Conservation (phyloP, 2,113 vertebrate genomes). For the Phalacrocorax carbo region DNA sequence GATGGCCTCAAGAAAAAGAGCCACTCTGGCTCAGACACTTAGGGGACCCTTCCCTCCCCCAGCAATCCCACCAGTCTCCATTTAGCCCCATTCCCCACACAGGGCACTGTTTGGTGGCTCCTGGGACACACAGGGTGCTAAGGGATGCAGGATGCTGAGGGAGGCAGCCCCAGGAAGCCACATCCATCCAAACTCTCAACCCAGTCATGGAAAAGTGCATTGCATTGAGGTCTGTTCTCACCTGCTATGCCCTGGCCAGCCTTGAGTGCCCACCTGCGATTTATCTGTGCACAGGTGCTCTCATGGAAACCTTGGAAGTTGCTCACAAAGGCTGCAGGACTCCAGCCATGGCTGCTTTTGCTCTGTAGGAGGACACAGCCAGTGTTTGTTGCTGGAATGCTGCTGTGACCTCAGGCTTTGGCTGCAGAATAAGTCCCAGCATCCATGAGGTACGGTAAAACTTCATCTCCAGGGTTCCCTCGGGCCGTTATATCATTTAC, state of each 20-base stretch:
- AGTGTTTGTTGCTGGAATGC: accelerated
- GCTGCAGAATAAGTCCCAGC: not conserved
- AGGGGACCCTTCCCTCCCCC: not conserved
- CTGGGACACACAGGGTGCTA: not conserved
- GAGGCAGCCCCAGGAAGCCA: not conserved
- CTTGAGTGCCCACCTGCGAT: not conserved
- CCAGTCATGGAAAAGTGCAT: accelerated
- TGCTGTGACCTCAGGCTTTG: not conserved
- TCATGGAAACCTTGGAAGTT: not conserved
- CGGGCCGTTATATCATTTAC: not conserved
- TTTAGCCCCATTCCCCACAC: not conserved
- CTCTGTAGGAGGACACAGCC: not conserved
- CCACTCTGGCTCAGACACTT: not conserved
- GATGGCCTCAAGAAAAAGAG: not conserved
- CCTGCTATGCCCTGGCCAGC: not conserved
- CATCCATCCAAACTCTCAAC: not conserved
- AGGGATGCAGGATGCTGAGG: not conserved
- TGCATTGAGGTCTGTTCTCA: not conserved
- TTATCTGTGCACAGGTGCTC: not conserved
- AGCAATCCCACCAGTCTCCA: not conserved
- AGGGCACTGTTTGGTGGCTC: not conserved
- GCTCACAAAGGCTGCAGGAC: not conserved
- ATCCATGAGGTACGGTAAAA: accelerated
- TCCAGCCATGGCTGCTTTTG: not conserved
- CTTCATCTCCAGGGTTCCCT: not conserved